Evolutionary conservation across 92 coral and sea anemone species (phyloP).

Genomic region (Epizoanthus ramosus): DNA sequence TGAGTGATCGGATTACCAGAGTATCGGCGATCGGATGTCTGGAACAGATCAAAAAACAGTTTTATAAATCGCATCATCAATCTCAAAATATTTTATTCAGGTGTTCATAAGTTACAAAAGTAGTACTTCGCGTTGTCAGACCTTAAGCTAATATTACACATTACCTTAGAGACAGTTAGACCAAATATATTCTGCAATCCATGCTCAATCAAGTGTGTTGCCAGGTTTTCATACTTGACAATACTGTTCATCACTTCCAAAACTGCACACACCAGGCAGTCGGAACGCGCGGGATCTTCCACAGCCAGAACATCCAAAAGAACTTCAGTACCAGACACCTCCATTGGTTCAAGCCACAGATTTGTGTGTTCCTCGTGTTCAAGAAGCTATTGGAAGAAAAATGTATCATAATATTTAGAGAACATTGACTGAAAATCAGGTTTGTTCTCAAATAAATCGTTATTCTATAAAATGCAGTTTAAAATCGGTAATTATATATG

Average conservation of each 20-base stretch:
- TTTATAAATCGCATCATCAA: no score
- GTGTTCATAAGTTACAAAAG: no score
- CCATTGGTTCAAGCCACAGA: constrained; percentile 74
- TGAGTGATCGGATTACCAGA: no score
- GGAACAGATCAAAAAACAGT: no score
- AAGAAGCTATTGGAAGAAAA: constrained; percentile 53
- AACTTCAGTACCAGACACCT: constrained; percentile 68
- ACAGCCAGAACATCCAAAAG: constrained; percentile 58
- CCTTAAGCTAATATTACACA: no score
- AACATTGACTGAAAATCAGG: no score
- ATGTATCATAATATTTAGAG: no score
- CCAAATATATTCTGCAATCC: constrained; percentile 1
- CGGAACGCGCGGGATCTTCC: constrained; percentile 26
- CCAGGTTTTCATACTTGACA: constrained; percentile 62
- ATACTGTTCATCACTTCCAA: constrained; percentile 60
- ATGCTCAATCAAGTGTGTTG: constrained; percentile 49
- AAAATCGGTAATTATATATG: background rate
- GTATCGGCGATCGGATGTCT: no score
- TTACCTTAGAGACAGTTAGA: background rate
- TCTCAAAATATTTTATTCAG: no score
- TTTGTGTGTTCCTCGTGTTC: constrained; percentile 56
- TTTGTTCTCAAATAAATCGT: background rate
- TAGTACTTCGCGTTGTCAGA: no score
- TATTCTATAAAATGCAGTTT: background rate
- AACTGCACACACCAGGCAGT: constrained; percentile 48